Evolutionary conservation across 2,797 vertebrate genomes (phyloP), one percentile per base, ranked within the genome.

Genomic region (Anolis apletophallus): DNA sequence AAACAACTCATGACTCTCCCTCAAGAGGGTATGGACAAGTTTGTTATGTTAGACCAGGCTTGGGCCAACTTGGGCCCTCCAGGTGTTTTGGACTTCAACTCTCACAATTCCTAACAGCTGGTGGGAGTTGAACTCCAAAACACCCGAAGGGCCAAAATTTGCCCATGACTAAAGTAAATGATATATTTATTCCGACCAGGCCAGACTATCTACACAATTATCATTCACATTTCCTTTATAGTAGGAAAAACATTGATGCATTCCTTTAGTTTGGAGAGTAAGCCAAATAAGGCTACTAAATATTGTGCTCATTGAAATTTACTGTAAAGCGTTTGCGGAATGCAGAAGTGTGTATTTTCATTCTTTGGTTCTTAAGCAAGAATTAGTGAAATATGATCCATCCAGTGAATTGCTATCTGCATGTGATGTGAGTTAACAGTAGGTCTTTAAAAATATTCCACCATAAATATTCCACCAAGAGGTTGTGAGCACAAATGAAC

Each of bases 361-460:
- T 57, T 57, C 55, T 19, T 57, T 19, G 19, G 17, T 57, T 57
- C 55, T 57, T 57, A 57, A 19, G 55, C 17, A 21, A 57, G 19
- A 57, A 57, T 57, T 57, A 57, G 55, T 57, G 55, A 16, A 17
- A 57, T 17, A 57, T 21, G 55, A 57, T 3, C 55, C 55, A 19
- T 57, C 32, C 64, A 0, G 11, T 0, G 55, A 0, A 32, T 26
- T 69, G 12, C 52, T 29, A 46, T 40, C 1, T 74, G 14, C 34
- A 34, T 61, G 82, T 40, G 0, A 0, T 64, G 3, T 59, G n/a
- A 32, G 34, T 72, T 61, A 80, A 50, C n/a, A 85, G 29, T 80
- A 11, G 19, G 16, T 57, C 52, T 80, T 81, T 80, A 34, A 34
- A 36, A 59, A 52, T 5, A 1, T 14, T 5, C 50, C 46, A 36